phyloP scores from a whole-genome alignment of 2,888 invertebrate genomes.

The Doris montereyensis region DNA sequence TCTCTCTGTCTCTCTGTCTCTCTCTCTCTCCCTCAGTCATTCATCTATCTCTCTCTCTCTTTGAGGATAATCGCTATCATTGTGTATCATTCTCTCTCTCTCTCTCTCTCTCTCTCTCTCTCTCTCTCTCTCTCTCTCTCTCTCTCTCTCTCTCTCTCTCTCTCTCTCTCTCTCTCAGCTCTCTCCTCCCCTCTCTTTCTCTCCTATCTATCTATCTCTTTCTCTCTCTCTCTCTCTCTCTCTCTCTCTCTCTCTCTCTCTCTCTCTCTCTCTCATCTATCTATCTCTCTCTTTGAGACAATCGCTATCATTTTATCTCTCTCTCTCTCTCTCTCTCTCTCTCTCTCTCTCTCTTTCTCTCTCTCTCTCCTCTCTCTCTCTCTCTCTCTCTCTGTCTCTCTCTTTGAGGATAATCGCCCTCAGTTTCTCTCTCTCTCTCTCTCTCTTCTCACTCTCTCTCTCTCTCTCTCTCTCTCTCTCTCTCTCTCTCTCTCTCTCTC shows the following conservation, averaged over 20 bases:
- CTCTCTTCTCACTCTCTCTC: constrained; percentile 4
- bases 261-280: no score
- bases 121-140: constrained; percentile 35
- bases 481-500: constrained; percentile 18
- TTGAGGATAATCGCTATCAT: not conserved
- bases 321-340: constrained; percentile 33
- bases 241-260: constrained; percentile 1
- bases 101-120: constrained; percentile 8
- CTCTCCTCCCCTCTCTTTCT: no score
- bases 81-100: not conserved
- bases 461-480: constrained; percentile 9
- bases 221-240: not conserved
- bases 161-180: no score
- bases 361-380: not conserved
- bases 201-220: no score
- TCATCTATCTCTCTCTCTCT: not conserved
- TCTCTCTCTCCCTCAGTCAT: constrained; percentile 20
- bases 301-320: no score
- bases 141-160: constrained; percentile 35
- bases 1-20: not conserved
- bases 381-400: not conserved
- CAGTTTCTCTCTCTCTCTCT: not conserved
- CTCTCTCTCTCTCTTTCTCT: constrained; percentile 12
- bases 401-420: not conserved
- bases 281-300: constrained; percentile 24